Evolutionary conservation across 2,888 invertebrate species (phyloP).

Genomic region (Drosophila kambysellisi): DNA sequence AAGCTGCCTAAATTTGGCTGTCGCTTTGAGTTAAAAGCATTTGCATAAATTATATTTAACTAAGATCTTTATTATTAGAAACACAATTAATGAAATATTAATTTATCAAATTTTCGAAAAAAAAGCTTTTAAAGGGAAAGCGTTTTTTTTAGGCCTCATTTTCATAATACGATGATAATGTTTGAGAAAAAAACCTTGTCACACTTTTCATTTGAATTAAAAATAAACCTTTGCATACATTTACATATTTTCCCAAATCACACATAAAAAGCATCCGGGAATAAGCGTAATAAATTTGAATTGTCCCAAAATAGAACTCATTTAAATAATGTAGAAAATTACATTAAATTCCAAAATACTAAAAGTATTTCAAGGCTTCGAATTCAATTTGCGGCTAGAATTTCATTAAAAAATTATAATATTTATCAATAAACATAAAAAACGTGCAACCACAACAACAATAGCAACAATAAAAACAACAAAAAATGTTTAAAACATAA

Average conservation of each 20-base stretch:
- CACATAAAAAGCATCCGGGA: not conserved
- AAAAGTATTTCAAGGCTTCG: conserved; percentile 50
- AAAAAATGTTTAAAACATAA: conserved; percentile 37
- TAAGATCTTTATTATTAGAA: conserved; percentile 37
- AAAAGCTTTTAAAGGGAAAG: not conserved
- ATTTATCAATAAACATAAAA: conserved; percentile 67
- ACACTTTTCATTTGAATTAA: not conserved
- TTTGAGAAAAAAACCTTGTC: too few relatives aligned
- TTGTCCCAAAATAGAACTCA: not conserved
- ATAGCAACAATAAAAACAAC: conserved; percentile 24
- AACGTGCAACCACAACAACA: conserved; percentile 37
- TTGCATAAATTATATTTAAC: conserved; percentile 62
- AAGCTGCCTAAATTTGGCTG: conserved; percentile 44
- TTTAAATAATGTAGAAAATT: conserved; percentile 5
- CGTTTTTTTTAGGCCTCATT: not conserved
- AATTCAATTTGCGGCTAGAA: conserved; percentile 29
- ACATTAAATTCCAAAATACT: conserved; percentile 17
- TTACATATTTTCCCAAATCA: not conserved
- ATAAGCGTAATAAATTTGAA: not conserved
- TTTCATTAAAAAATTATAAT: conserved; percentile 56
- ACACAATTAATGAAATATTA: conserved; percentile 22
- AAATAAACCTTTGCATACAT: not conserved
- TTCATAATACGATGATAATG: not conserved
- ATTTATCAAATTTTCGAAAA: conserved; percentile 1
- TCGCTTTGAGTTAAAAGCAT: conserved; percentile 59